Conservation (phyloP, 2,888 invertebrate species). For the Scaeva pyrastri region DNA sequence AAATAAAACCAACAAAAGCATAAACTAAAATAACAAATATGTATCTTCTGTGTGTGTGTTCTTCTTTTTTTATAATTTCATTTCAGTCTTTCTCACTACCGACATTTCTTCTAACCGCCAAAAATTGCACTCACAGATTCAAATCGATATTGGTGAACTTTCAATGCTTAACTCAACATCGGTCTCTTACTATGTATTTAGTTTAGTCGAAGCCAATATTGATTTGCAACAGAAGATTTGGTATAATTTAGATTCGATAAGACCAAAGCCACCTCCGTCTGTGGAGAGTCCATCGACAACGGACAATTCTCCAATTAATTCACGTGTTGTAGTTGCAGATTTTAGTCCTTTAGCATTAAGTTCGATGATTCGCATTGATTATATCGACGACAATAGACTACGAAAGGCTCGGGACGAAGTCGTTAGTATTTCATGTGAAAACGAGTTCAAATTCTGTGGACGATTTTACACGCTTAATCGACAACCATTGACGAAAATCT, state of each 20-base stretch:
- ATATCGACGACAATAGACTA: conserved; percentile 81
- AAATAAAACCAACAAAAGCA: neutral
- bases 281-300: conserved; percentile 59
- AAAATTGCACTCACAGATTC: conserved; percentile 84
- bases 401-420: conserved; percentile 82
- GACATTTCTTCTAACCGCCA: conserved; percentile 84
- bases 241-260: conserved; percentile 81
- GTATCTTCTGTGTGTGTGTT: neutral
- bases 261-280: conserved; percentile 74
- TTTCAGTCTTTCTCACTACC: conserved; percentile 85
- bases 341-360: conserved; percentile 76
- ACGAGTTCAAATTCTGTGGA: conserved; percentile 82
- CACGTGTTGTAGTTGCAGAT: conserved; percentile 69
- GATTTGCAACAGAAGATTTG: conserved; percentile 82
- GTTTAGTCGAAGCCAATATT: conserved; percentile 82
- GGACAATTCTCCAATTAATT: conserved; percentile 81
- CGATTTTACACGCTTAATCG: conserved; percentile 83
- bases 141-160: conserved; percentile 83
- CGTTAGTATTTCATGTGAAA: conserved; percentile 80
- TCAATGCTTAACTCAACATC: conserved; percentile 81
- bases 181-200: conserved; percentile 82
- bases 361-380: conserved; percentile 82
- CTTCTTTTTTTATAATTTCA: conserved; percentile 66
- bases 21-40: neutral
- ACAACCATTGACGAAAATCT: conserved; percentile 81